Evolutionary conservation across 2,888 invertebrate genomes (phyloP).

Genomic region (Pseudolycoriella hygida): DNA sequence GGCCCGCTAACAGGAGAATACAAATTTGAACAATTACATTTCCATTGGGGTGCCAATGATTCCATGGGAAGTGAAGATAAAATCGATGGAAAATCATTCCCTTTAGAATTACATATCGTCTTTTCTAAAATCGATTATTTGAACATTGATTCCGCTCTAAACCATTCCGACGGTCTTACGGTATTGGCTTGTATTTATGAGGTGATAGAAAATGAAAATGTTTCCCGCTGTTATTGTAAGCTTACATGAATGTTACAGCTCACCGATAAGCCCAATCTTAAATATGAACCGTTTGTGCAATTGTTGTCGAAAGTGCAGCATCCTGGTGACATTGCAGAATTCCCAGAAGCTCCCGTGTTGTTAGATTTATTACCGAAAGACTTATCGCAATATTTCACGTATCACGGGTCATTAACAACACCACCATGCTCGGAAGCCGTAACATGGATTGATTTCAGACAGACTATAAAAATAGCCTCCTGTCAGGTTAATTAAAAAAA

Average conservation of each 20-base stretch:
- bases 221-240: no score
- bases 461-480: slow-evolving; percentile 43
- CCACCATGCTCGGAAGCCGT: slow-evolving; percentile 75
- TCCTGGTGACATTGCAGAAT: not conserved
- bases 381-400: slow-evolving; percentile 56
- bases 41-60: slow-evolving; percentile 51
- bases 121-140: slow-evolving; percentile 45
- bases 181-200: slow-evolving; percentile 57
- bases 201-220: slow-evolving; percentile 36
- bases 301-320: not conserved
- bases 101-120: slow-evolving; percentile 54
- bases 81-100: slow-evolving; percentile 22
- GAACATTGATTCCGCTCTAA: slow-evolving; percentile 34
- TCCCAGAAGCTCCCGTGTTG: not conserved
- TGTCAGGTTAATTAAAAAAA: slow-evolving; percentile 33
- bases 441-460: slow-evolving; percentile 67
- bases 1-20: slow-evolving; percentile 42
- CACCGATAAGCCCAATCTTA: not conserved
- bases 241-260: no score
- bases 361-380: slow-evolving; percentile 16
- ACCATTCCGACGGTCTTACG: slow-evolving; percentile 46
- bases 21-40: slow-evolving; percentile 51
- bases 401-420: slow-evolving; percentile 69
- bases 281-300: not conserved
- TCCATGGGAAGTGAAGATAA: slow-evolving; percentile 43